phyloP scores from a whole-genome alignment of 2,797 vertebrate genomes.

The Thalassophryne amazonica region DNA sequence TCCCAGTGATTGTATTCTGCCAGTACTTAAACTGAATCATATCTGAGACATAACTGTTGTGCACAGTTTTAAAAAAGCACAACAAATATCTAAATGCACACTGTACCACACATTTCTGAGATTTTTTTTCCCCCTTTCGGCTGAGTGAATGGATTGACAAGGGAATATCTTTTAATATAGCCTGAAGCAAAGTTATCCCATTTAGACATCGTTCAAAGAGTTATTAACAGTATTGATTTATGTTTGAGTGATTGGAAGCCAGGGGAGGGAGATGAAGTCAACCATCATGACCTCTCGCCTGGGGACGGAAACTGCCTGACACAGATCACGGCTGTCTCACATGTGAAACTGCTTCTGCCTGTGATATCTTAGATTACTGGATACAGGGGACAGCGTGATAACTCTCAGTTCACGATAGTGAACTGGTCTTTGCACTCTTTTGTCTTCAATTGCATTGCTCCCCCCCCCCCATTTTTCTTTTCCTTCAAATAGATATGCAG shows the following conservation, averaged over 20 bases:
- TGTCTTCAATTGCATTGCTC: conserved; percentile 24
- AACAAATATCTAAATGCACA: too few species aligned
- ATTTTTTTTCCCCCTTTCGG: conserved; percentile 32
- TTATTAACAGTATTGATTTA: conserved; percentile 87
- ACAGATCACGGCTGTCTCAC: conserved; percentile 70
- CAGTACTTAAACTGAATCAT: conserved; percentile 6
- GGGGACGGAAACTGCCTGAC: conserved; percentile 73
- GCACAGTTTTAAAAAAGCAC: too few species aligned
- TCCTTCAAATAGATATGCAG: conserved; percentile 30
- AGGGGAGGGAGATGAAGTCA: conserved; percentile 76
- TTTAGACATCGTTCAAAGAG: conserved; percentile 83
- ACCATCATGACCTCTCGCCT: conserved; percentile 74
- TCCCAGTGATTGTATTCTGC: conserved; percentile 6
- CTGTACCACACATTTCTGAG: conserved; percentile 11
- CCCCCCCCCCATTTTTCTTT: too few species aligned
- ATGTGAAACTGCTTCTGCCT: conserved; percentile 52
- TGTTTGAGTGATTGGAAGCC: conserved; percentile 80
- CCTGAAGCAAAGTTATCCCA: conserved; percentile 76
- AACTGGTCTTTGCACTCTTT: conserved; percentile 21
- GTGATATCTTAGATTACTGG: conserved; percentile 73
- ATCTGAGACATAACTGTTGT: too few species aligned
- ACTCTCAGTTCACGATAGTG: conserved; percentile 42
- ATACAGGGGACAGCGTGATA: conserved; percentile 55
- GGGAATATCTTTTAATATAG: conserved; percentile 70
- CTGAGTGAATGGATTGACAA: conserved; percentile 25